A percentile compares a stretch with the other conserved stretches of the same genome.
Evolutionary conservation across 1,140 invertebrate genomes (phyloP).

Genomic region (Brachionus plicatilis): DNA sequence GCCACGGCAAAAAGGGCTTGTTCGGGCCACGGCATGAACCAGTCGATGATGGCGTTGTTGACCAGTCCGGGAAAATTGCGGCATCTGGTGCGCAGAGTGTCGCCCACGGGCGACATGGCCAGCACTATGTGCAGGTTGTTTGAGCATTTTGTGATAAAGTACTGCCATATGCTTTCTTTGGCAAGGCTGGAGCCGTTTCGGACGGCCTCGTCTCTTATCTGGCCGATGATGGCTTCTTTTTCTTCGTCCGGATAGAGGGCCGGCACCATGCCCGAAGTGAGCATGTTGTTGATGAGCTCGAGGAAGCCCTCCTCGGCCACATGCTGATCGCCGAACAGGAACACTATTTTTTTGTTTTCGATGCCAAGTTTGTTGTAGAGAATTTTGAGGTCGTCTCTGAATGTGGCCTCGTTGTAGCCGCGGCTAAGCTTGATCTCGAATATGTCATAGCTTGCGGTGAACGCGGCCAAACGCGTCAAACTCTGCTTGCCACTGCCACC

Average conservation of each 20-base stretch:
- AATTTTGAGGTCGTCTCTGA: constrained; percentile 76
- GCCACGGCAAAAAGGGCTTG: constrained; percentile 69
- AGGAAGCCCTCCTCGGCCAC: constrained; percentile 67
- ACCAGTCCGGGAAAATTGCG: constrained; percentile 58
- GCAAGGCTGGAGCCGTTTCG: constrained; percentile 65
- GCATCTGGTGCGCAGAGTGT: constrained; percentile 55
- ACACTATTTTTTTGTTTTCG: constrained; percentile 70
- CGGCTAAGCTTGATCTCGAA: constrained; percentile 75
- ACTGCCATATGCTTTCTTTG: constrained; percentile 59
- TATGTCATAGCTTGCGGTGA: constrained; percentile 63
- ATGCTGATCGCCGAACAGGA: constrained; percentile 75
- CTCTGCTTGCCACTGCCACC: constrained; percentile 76
- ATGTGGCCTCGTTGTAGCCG: constrained; percentile 72
- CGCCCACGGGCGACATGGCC: constrained; percentile 58
- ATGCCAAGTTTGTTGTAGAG: constrained; percentile 70
- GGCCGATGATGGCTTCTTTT: constrained; percentile 66
- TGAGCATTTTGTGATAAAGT: constrained; percentile 59
- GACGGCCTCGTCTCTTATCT: constrained; percentile 64
- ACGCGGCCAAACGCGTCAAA: constrained; percentile 53
- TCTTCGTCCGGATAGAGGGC: constrained; percentile 78
- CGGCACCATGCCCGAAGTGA: constrained; percentile 76
- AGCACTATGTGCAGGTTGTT: constrained; percentile 57
- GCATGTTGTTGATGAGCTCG: constrained; percentile 81
- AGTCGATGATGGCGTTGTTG: constrained; percentile 57
- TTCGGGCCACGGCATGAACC: constrained; percentile 58